A percentile compares a stretch with the other conserved stretches of the same genome.
phyloP scores from a whole-genome alignment of 2,113 vertebrate genomes.

The Poecilia latipinna region DNA sequence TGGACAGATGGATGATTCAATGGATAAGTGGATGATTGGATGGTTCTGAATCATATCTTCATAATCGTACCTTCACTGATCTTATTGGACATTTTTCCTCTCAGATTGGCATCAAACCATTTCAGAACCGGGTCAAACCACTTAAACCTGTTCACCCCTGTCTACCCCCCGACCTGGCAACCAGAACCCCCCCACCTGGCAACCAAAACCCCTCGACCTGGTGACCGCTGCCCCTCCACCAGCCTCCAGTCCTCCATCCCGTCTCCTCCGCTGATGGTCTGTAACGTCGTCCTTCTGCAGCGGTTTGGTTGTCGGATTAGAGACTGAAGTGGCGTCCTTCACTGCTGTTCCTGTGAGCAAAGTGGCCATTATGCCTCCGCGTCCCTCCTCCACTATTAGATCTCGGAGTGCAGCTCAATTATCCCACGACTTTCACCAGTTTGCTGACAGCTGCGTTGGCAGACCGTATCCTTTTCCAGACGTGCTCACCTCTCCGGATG shows the following conservation, averaged over 20 bases:
- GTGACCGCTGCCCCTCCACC: conserved; percentile 2
- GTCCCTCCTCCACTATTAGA: conserved; percentile 57
- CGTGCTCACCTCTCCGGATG: conserved; percentile 63
- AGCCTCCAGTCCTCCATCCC: conserved; percentile 32
- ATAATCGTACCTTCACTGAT: too few relatives aligned
- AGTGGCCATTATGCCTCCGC: conserved; percentile 74
- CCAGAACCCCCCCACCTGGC: background rate
- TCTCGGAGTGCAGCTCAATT: conserved; percentile 73
- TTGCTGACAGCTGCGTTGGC: conserved; percentile 78
- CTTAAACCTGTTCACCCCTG: too few relatives aligned
- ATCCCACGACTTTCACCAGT: conserved; percentile 66
- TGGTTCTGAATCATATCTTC: too few relatives aligned
- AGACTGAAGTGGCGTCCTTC: conserved; percentile 63
- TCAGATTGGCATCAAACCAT: too few relatives aligned
- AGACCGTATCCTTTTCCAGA: conserved; percentile 77
- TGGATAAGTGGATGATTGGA: background rate
- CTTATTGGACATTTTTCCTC: background rate
- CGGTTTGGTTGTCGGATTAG: conserved; percentile 67
- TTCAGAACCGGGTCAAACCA: too few relatives aligned
- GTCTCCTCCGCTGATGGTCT: conserved; percentile 59
- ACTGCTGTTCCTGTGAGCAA: conserved; percentile 67
- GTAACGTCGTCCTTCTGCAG: conserved; percentile 68
- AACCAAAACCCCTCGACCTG: conserved; percentile 7
- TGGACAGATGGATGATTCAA: background rate
- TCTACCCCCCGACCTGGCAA: background rate